Percentiles rank a stretch among this genome's conserved stretches.
phyloP scores from a whole-genome alignment of 2,113 vertebrate genomes.

The Clarias magur region DNA sequence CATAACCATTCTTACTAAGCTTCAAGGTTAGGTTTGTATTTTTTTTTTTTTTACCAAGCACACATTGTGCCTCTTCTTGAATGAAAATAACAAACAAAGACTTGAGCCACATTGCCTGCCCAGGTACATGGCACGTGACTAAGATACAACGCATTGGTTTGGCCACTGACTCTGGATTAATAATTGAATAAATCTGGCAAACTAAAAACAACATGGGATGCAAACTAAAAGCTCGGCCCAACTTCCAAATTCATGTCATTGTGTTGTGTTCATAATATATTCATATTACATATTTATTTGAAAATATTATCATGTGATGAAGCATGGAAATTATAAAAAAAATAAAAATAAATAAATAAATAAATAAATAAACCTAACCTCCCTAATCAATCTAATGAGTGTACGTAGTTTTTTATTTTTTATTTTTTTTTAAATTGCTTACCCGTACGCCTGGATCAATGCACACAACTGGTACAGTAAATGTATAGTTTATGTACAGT shows the following conservation, averaged over 20 bases:
- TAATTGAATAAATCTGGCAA: background rate
- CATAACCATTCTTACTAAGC: background rate
- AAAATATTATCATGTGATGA: background rate
- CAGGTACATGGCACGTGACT: background rate
- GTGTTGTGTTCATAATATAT: background rate
- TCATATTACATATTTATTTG: background rate
- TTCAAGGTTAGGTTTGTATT: slow-evolving; percentile 34
- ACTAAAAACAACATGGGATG: background rate
- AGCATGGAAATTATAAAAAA: background rate
- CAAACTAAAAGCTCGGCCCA: background rate
- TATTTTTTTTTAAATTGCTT: background rate
- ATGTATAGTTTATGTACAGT: background rate
- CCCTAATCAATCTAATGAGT: background rate
- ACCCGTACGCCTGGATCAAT: background rate
- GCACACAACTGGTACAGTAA: background rate
- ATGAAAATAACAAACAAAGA: slow-evolving; percentile 27
- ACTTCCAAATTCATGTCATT: background rate
- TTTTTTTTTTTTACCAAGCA: slow-evolving; percentile 7
- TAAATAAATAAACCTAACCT: background rate
- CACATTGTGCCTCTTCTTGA: background rate
- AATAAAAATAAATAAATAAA: background rate
- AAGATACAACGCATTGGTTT: background rate
- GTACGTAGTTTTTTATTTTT: background rate
- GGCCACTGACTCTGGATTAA: background rate
- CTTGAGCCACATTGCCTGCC: background rate